These are phyloP conservation scores for Micromussa lordhowensis DNA, from an alignment of 92 coral and sea anemone genomes.

Conservation along the genomic window DNA sequence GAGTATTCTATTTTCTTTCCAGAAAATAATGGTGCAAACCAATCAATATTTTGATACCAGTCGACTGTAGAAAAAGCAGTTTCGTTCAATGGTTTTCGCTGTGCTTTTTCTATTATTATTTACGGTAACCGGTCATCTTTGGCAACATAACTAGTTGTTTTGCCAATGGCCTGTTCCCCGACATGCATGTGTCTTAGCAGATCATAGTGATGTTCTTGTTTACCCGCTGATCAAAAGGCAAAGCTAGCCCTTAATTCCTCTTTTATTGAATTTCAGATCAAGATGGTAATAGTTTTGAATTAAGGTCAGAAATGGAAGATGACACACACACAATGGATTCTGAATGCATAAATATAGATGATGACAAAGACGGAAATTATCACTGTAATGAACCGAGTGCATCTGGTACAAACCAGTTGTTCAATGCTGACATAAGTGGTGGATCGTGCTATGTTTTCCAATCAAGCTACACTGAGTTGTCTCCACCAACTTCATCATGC, in stretches of 20 bases:
- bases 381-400: background rate
- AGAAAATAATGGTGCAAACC: background rate
- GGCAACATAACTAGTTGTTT: background rate
- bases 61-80: background rate
- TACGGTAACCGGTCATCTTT: too few relatives aligned
- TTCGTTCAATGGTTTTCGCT: background rate
- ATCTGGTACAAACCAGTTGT: conserved; percentile 2
- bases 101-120: too few relatives aligned
- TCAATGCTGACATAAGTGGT: conserved; percentile 8
- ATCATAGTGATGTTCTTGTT: conserved; percentile 2
- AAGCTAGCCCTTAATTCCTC: conserved; percentile 1
- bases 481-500: conserved; percentile 4
- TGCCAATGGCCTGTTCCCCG: background rate
- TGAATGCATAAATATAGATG: background rate
- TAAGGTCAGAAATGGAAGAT: conserved; percentile 10
- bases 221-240: conserved; percentile 1
- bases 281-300: conserved; percentile 10
- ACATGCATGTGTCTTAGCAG: background rate
- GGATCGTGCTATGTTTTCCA: conserved; percentile 16
- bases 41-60: background rate
- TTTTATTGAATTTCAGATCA: conserved; percentile 2
- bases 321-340: conserved; percentile 2
- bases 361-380: background rate
- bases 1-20: too few relatives aligned
- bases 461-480: conserved; percentile 1